These are phyloP conservation scores for Nyleta sp. DNA, from an alignment of 2,888 invertebrate genomes.

Conservation along the genomic window DNA sequence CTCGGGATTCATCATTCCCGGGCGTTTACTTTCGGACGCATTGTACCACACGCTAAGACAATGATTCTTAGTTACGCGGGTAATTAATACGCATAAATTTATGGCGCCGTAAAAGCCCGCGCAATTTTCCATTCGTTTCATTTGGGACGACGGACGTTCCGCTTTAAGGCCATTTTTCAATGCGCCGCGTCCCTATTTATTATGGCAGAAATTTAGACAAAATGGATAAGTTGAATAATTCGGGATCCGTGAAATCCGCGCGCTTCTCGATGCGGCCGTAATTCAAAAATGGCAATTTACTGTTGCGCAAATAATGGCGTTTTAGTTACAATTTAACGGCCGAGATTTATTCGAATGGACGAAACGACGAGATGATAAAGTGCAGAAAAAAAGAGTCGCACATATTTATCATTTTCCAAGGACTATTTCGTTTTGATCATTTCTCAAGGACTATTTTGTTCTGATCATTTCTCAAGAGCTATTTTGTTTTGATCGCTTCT, in stretches of 20 bases:
- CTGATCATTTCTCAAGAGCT: no score
- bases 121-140: conserved; percentile 48
- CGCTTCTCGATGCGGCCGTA: conserved; percentile 44
- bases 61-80: conserved; percentile 46
- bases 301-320: conserved; percentile 33
- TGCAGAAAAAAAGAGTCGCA: neutral
- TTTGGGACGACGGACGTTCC: conserved; percentile 44
- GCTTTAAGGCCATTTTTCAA: conserved; percentile 59
- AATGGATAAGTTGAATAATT: conserved; percentile 52
- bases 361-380: conserved; percentile 37
- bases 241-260: conserved; percentile 45
- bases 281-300: conserved; percentile 37
- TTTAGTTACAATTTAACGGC: conserved; percentile 44
- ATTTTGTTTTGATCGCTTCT: no score
- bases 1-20: neutral
- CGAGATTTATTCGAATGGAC: conserved; percentile 38
- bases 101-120: conserved; percentile 34
- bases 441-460: no score
- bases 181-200: conserved; percentile 53
- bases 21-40: neutral
- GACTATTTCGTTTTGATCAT: no score
- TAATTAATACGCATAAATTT: conserved; percentile 52
- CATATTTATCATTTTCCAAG: no score
- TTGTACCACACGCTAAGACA: conserved; percentile 27
- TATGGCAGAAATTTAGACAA: conserved; percentile 46